Evolutionary conservation across 35 echinoderm and acorn worm genomes (phyloP), one percentile per base, ranked within the genome.

Genomic region (Lytechinus variegatus): DNA sequence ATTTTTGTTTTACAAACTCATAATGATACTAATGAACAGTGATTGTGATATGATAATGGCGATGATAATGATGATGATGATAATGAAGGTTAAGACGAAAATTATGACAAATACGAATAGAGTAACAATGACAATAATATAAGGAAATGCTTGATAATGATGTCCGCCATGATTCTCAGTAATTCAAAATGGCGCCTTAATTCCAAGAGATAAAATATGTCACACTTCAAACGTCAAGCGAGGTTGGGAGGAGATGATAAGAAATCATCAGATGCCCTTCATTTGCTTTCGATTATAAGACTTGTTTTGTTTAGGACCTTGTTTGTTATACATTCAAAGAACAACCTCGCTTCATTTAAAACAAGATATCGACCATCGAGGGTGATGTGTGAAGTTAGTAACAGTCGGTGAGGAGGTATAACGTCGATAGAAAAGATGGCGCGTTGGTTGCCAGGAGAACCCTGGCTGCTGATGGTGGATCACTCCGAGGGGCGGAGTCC

Each of bases 301-400:
- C 61, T 71, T 71, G 61, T 71, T 71, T 71, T 71, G 61, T 71
- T 71, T 71, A 71, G 61, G 24, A 71, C 61, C 61, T 71, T 71
- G 61, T 71, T 71, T 71, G 61, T 71, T 71, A 71, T 71, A 71
- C 61, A 24, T 71, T 71, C 61, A 13, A 71, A 71, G 5, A 13
- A 71, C 16, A 71, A 19, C 61, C 14, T 71, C 61, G 61, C 61
- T 21, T 71, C 61, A 21, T 71, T 71, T 71, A 71, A 71, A 71
- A 71, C 13, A 13, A 71, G 16, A 71, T 71, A 71, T 71, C 61
- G 61, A 71, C 61, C 61, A 13, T 71, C 61, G 5, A 71, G 12
- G 12, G 14, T 19, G 61, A 71, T 14, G 61, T 71, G 61, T 14
- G 61, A 71, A 71, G 61, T 21, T 71, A 19, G 13, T 3, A 71